Percentiles rank a stretch among this genome's conserved stretches.
phyloP scores from a whole-genome alignment of 2,113 vertebrate species.

The Pelodiscus sinensis region DNA sequence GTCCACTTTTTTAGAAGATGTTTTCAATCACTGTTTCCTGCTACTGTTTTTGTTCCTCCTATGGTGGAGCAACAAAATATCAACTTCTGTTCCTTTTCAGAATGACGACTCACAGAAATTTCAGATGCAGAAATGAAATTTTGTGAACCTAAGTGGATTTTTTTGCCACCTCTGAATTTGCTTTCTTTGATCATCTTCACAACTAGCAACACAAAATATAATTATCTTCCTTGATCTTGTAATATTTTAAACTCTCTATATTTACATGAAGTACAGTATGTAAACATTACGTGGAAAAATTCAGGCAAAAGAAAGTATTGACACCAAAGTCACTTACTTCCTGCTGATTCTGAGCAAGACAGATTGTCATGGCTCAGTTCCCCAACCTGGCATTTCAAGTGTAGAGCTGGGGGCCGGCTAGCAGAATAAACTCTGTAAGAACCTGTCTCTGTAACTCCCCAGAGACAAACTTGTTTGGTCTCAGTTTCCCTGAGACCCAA shows the following conservation, averaged over 20 bases:
- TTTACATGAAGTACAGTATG: accelerated
- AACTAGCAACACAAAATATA: neutral
- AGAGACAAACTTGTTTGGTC: no score
- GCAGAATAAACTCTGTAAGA: no score
- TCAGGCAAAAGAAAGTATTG: neutral
- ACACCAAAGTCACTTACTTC: neutral
- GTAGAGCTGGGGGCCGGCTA: no score
- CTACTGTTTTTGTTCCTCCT: neutral
- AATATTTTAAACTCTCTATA: accelerated
- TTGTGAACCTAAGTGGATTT: neutral
- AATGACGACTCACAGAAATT: neutral
- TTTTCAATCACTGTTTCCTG: neutral
- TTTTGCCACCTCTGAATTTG: neutral
- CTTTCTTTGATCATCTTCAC: neutral
- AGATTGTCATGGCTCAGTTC: no score
- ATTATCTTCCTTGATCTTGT: neutral
- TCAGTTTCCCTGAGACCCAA: no score
- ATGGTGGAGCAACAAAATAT: neutral
- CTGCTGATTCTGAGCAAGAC: neutral
- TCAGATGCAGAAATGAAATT: neutral
- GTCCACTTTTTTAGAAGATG: neutral
- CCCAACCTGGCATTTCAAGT: no score
- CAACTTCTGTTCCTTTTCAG: neutral
- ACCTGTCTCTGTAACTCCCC: no score
- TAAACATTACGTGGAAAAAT: neutral